phyloP scores from a whole-genome alignment of 37 sponge, comb jelly and placozoan species.

The Aplysina aerophoba region DNA sequence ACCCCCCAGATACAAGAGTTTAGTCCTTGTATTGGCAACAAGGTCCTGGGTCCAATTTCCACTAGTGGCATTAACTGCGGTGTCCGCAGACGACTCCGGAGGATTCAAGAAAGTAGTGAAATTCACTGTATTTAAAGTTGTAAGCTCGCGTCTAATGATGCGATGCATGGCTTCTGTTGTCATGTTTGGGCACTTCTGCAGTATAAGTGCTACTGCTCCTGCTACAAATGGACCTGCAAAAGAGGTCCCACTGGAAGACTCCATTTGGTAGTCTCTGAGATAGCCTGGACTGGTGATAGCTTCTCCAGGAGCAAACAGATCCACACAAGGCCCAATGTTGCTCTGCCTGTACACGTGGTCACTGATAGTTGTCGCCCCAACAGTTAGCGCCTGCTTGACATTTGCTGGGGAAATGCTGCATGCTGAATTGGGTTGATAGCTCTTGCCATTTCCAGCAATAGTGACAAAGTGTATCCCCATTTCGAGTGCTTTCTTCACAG shows the following conservation, averaged over 20 bases:
- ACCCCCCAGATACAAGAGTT: too few species aligned
- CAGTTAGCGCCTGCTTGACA: slow-evolving; percentile 44
- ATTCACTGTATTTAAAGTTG: neutral
- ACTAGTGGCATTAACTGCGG: too few species aligned
- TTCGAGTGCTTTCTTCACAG: slow-evolving; percentile 20
- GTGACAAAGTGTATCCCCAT: slow-evolving; percentile 44
- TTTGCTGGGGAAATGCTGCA: slow-evolving; percentile 55
- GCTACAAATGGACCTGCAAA: slow-evolving; percentile 73
- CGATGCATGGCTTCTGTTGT: slow-evolving; percentile 34
- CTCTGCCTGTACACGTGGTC: slow-evolving; percentile 25
- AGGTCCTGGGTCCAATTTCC: too few species aligned
- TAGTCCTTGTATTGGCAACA: too few species aligned
- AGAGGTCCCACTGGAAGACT: slow-evolving; percentile 40
- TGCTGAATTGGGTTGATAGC: slow-evolving; percentile 8
- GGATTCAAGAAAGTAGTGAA: neutral
- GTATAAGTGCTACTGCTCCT: slow-evolving; percentile 66
- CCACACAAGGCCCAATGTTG: slow-evolving; percentile 67
- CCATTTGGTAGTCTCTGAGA: slow-evolving; percentile 17
- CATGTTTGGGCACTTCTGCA: slow-evolving; percentile 63
- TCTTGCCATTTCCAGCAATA: slow-evolving; percentile 47
- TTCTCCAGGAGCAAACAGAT: slow-evolving; percentile 70
- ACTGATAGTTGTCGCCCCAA: slow-evolving; percentile 29
- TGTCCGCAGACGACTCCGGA: too few species aligned
- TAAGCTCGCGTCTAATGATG: neutral
- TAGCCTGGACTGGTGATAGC: slow-evolving; percentile 29